Evolutionary conservation across 2,888 invertebrate species (phyloP).

Genomic region (Stenurella melanura): DNA sequence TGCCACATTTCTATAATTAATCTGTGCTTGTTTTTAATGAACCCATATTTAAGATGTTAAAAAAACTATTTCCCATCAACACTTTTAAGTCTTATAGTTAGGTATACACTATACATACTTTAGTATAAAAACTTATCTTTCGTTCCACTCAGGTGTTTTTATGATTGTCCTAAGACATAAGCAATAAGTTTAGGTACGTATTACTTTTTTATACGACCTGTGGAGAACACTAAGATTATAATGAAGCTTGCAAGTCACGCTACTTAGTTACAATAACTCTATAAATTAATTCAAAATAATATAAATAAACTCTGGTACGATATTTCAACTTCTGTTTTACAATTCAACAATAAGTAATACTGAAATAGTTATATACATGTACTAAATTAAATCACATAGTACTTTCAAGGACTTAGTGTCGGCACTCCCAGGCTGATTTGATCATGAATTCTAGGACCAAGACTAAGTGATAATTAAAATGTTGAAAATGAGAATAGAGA

Average conservation of each 20-base stretch:
- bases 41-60: too few relatives aligned
- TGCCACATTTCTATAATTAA: too few relatives aligned
- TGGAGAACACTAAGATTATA: too few relatives aligned
- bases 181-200: too few relatives aligned
- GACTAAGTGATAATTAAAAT: neutral
- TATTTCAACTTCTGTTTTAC: neutral
- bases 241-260: neutral
- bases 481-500: neutral
- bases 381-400: neutral
- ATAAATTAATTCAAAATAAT: neutral
- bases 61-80: too few relatives aligned
- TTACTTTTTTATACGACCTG: too few relatives aligned
- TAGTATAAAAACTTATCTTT: too few relatives aligned
- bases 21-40: too few relatives aligned
- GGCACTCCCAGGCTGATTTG: neutral
- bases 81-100: too few relatives aligned
- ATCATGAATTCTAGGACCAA: slow-evolving; percentile 1
- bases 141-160: too few relatives aligned
- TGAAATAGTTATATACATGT: neutral
- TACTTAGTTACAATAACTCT: neutral
- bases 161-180: too few relatives aligned
- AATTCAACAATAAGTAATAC: neutral
- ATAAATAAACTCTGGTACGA: neutral
- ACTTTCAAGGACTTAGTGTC: neutral
- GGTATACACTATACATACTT: too few relatives aligned